These are phyloP conservation scores for Channa striata DNA, from an alignment of 2,797 vertebrate species.

Conservation along the genomic window DNA sequence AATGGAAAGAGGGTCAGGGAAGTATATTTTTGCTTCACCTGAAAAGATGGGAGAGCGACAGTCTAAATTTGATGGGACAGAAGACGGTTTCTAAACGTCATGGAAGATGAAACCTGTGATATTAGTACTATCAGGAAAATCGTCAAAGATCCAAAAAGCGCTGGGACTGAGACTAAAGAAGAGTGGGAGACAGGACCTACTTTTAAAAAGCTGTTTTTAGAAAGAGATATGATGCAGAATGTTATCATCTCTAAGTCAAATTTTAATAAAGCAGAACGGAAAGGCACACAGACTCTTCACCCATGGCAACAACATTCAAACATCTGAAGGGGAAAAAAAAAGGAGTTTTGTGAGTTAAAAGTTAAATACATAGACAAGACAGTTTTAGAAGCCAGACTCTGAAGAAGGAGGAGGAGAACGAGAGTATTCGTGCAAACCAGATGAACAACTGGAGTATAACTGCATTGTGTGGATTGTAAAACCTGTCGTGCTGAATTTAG, in stretches of 20 bases:
- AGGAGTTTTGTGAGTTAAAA: slow-evolving; percentile 16
- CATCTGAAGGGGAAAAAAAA: slow-evolving; percentile 23
- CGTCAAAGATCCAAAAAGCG: slow-evolving; percentile 18
- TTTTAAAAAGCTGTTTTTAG: slow-evolving; percentile 45
- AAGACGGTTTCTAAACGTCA: slow-evolving; percentile 35
- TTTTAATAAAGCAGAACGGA: slow-evolving; percentile 41
- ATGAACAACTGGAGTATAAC: slow-evolving; percentile 37
- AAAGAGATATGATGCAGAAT: slow-evolving; percentile 36
- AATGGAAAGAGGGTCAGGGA: background rate
- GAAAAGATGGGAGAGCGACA: slow-evolving; percentile 11
- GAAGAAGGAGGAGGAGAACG: slow-evolving; percentile 25
- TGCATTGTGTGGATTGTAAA: slow-evolving; percentile 47
- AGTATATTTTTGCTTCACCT: slow-evolving; percentile 18
- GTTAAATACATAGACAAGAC: slow-evolving; percentile 27
- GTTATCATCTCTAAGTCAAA: slow-evolving; percentile 46
- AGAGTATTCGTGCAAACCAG: slow-evolving; percentile 37
- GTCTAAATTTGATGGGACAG: slow-evolving; percentile 16
- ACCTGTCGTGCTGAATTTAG: slow-evolving; percentile 49
- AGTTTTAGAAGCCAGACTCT: slow-evolving; percentile 27
- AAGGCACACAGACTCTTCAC: slow-evolving; percentile 38
- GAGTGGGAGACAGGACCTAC: background rate
- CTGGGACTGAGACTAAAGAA: slow-evolving; percentile 3
- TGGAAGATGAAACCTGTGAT: slow-evolving; percentile 34
- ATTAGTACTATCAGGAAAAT: slow-evolving; percentile 10
- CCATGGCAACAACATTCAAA: slow-evolving; percentile 7